phyloP scores from a whole-genome alignment of 2,888 invertebrate species.

The Eupithecia abbreviata region DNA sequence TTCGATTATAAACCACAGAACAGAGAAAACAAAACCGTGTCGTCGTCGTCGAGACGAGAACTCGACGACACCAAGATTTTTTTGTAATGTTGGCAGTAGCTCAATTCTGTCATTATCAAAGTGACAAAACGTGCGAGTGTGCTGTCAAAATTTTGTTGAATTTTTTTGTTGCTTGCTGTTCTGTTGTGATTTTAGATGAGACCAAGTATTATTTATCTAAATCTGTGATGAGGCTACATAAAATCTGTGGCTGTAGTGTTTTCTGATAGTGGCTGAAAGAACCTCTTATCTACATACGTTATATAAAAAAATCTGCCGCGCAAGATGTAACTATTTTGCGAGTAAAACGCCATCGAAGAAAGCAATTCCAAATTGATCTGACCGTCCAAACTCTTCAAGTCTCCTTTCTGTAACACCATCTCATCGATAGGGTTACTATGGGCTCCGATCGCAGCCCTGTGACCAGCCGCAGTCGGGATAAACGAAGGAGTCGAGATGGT shows the following conservation, averaged over 20 bases:
- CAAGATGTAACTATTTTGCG: background rate
- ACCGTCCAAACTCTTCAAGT: background rate
- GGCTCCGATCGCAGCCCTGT: constrained; percentile 49
- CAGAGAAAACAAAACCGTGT: no score
- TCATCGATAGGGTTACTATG: background rate
- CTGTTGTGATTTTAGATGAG: no score
- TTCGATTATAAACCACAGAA: background rate
- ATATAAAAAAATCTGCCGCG: background rate
- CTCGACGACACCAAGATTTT: background rate
- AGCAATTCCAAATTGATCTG: no score
- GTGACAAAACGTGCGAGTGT: background rate
- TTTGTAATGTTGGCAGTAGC: background rate
- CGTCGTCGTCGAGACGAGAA: no score
- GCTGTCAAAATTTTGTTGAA: background rate
- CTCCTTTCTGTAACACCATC: background rate
- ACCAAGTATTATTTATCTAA: no score
- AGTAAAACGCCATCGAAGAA: no score
- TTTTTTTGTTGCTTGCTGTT: no score
- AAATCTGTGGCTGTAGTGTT: no score
- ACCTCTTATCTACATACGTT: no score
- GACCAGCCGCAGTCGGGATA: constrained; percentile 51
- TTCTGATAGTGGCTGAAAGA: no score
- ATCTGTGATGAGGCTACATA: no score
- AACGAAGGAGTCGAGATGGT: constrained; percentile 41
- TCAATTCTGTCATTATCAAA: background rate